Conservation (phyloP, 2,888 invertebrate genomes). For the Byasa hedistus region DNA sequence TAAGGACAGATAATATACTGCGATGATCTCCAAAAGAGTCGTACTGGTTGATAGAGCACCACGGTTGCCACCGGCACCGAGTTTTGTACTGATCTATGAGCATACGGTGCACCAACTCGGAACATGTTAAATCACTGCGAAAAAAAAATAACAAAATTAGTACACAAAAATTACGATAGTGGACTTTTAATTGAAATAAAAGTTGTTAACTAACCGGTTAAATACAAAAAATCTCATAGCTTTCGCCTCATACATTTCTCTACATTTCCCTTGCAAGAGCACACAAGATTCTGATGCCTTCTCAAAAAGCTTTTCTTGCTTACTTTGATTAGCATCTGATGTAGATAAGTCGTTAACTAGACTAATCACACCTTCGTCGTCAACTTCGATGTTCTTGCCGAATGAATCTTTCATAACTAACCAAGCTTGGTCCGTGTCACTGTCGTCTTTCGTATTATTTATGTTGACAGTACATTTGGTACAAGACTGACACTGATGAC, state of each 20-base stretch:
- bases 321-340: conserved; percentile 38
- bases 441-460: conserved; percentile 35
- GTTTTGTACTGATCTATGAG: conserved; percentile 55
- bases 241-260: conserved; percentile 54
- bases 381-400: conserved; percentile 53
- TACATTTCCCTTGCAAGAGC: conserved; percentile 54
- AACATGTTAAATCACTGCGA: conserved; percentile 59
- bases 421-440: conserved; percentile 51
- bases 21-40: conserved; percentile 66
- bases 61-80: conserved; percentile 60
- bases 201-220: conserved; percentile 49
- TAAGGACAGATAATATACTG: conserved; percentile 58
- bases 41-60: conserved; percentile 65
- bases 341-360: conserved; percentile 42
- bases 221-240: conserved; percentile 61
- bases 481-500: conserved; percentile 52
- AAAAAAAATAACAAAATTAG: background rate
- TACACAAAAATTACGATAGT: too few relatives aligned
- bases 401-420: conserved; percentile 66
- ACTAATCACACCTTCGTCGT: conserved; percentile 60
- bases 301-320: conserved; percentile 32
- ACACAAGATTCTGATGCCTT: conserved; percentile 46
- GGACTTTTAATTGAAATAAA: background rate
- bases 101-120: conserved; percentile 62
- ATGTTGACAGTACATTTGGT: conserved; percentile 59